A percentile compares a stretch with the other conserved stretches of the same genome.
Evolutionary conservation across 2,888 invertebrate species (phyloP).

Genomic region (Platycnemis pennipes): DNA sequence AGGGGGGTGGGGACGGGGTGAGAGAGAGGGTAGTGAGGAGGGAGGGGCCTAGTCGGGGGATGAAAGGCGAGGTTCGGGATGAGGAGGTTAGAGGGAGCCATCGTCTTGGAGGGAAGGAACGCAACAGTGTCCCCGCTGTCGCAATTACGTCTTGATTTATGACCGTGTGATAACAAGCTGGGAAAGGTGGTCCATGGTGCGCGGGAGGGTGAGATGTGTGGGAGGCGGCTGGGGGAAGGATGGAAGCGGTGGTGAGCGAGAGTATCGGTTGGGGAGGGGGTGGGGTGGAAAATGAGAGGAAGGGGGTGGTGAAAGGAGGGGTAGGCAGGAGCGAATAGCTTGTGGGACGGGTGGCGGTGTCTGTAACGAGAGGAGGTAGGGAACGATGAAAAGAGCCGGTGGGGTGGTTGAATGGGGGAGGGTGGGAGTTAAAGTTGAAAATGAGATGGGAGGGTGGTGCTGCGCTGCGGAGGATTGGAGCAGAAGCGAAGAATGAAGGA

Average conservation of each 20-base stretch:
- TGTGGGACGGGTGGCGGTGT: background rate
- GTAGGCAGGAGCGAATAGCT: background rate
- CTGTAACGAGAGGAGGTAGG: background rate
- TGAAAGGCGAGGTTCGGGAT: background rate
- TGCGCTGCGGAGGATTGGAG: background rate
- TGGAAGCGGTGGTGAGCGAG: background rate
- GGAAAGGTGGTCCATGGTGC: background rate
- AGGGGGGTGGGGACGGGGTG: background rate
- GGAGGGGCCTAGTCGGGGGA: background rate
- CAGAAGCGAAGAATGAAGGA: conserved; percentile 3
- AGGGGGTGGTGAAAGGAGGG: background rate
- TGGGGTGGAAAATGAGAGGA: background rate
- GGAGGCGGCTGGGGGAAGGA: background rate
- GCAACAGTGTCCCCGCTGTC: conserved; percentile 60
- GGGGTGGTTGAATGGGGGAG: background rate
- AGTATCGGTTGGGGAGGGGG: background rate
- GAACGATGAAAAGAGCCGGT: background rate
- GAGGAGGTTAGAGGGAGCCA: background rate
- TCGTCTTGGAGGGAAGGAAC: conserved; percentile 2
- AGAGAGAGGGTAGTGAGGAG: background rate
- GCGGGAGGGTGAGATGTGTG: background rate
- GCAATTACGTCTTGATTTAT: conserved; percentile 68
- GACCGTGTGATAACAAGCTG: conserved; percentile 62
- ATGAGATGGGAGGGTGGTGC: background rate
- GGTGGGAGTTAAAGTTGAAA: background rate